phyloP scores from a whole-genome alignment of 2,888 invertebrate species.

The Cosmia pyralina region DNA sequence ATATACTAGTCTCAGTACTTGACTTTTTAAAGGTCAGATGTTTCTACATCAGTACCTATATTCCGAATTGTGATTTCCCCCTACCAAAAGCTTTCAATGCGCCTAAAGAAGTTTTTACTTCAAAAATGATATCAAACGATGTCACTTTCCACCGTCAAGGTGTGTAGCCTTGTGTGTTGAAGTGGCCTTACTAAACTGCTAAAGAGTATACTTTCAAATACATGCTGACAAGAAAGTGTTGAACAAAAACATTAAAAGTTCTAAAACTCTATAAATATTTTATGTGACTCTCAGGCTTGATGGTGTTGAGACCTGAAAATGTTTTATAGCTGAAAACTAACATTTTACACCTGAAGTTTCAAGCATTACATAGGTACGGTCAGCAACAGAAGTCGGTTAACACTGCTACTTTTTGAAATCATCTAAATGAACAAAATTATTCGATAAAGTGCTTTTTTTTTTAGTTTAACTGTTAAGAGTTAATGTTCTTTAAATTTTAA shows the following conservation, averaged over 20 bases:
- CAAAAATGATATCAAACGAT: neutral
- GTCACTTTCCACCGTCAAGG: constrained; percentile 2
- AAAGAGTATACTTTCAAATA: constrained; percentile 4
- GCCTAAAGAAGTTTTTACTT: no score
- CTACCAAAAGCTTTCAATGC: no score
- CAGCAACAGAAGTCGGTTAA: no score
- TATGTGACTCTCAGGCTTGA: constrained; percentile 38
- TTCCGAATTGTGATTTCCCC: no score
- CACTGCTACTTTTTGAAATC: no score
- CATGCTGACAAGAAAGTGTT: constrained; percentile 31
- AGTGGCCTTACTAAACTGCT: neutral
- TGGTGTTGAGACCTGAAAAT: constrained; percentile 38
- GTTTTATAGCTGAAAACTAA: constrained; percentile 45
- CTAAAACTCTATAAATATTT: constrained; percentile 50
- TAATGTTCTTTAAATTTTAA: no score
- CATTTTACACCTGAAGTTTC: constrained; percentile 33
- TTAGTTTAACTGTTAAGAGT: no score
- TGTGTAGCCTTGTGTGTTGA: no score
- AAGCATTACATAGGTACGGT: neutral
- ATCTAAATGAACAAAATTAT: no score
- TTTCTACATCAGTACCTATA: neutral
- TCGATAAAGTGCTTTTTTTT: no score
- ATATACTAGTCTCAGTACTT: neutral
- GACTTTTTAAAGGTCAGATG: neutral
- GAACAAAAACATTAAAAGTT: constrained; percentile 54